These are phyloP conservation scores for Rhea americana DNA, from an alignment of 2,113 vertebrate species.

Conservation along the genomic window DNA sequence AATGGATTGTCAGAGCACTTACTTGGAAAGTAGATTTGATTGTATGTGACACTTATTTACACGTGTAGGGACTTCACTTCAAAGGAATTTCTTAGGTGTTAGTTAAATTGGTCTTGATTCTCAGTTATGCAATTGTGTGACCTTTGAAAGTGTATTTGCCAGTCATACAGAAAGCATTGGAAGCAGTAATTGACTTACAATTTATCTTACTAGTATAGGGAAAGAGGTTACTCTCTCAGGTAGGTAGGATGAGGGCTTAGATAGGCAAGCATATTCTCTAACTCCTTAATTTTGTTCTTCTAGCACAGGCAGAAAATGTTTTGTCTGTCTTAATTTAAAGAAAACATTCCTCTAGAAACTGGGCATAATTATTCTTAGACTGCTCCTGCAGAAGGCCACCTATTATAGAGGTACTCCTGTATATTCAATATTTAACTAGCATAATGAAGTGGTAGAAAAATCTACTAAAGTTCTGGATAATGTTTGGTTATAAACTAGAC, in stretches of 20 bases:
- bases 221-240: neutral
- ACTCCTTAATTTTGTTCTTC: neutral
- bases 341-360: accelerated
- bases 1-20: neutral
- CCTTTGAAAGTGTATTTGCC: neutral
- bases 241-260: neutral
- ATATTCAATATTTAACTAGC: neutral
- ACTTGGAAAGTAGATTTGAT: accelerated
- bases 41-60: accelerated
- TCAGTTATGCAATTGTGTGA: neutral
- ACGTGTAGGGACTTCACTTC: neutral
- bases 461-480: neutral
- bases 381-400: neutral
- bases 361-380: neutral
- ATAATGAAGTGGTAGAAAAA: neutral
- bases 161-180: accelerated
- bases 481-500: neutral
- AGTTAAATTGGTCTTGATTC: neutral
- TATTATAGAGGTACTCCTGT: neutral
- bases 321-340: neutral
- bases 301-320: neutral
- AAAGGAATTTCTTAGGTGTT: neutral
- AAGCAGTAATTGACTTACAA: neutral
- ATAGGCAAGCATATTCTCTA: neutral
- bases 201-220: accelerated